Conservation (phyloP, 2,888 invertebrate species). For the Nebria brevicollis region DNA sequence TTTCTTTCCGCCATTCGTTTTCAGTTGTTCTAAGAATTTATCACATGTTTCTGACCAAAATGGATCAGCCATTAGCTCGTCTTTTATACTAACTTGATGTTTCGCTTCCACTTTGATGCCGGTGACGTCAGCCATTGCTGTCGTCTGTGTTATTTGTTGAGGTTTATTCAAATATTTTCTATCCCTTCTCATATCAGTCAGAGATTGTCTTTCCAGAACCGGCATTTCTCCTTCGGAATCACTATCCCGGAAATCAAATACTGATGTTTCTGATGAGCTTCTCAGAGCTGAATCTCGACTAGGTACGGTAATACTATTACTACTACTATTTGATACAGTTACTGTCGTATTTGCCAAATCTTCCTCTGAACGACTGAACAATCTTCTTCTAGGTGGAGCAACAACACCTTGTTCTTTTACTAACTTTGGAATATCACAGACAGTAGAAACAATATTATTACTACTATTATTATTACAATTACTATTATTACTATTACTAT, state of each 20-base stretch:
- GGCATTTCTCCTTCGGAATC: slow-evolving; percentile 73
- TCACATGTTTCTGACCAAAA: slow-evolving; percentile 80
- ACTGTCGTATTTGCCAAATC: slow-evolving; percentile 52
- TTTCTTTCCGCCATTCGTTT: slow-evolving; percentile 69
- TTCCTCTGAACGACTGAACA: slow-evolving; percentile 72
- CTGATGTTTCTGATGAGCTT: slow-evolving; percentile 72
- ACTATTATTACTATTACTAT: slow-evolving; percentile 19
- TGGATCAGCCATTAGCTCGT: slow-evolving; percentile 56
- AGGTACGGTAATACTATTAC: slow-evolving; percentile 56
- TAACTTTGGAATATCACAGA: slow-evolving; percentile 61
- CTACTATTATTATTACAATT: slow-evolving; percentile 14
- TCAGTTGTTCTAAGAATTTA: slow-evolving; percentile 80
- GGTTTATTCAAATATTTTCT: slow-evolving; percentile 70
- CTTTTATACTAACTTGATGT: slow-evolving; percentile 47
- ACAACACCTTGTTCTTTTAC: slow-evolving; percentile 60
- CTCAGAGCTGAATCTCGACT: slow-evolving; percentile 65
- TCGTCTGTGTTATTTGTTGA: slow-evolving; percentile 64
- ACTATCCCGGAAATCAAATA: slow-evolving; percentile 73
- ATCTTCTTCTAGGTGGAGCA: slow-evolving; percentile 61
- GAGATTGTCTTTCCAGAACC: slow-evolving; percentile 72
- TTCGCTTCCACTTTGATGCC: slow-evolving; percentile 61
- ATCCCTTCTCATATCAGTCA: slow-evolving; percentile 72
- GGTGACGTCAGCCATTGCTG: slow-evolving; percentile 55
- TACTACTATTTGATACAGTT: slow-evolving; percentile 56
- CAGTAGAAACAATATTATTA: slow-evolving; percentile 51